Evolutionary conservation across 2,797 vertebrate species (phyloP), one percentile per base, ranked within the genome.

Genomic region (Setipinna tenuifilis): DNA sequence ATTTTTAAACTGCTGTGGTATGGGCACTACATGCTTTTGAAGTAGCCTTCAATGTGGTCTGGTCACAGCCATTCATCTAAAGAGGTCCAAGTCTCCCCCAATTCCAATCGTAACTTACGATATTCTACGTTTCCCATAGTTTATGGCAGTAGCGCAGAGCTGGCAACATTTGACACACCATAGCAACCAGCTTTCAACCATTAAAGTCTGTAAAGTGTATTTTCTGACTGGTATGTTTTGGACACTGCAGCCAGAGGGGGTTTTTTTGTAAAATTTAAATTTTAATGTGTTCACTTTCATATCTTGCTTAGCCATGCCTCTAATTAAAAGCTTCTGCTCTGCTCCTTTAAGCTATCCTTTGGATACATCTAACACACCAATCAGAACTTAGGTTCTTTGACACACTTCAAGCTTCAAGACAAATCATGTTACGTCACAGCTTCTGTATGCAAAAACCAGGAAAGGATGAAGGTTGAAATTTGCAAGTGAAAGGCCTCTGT

Each of bases 391-490:
- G 68, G 16, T 16, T 71, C 68, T 14, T 28, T 16, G 31, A 71
- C 68, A 71, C 28, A 19, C 25, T 16, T 28, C 68, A 68, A 31
- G 25, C 62, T 71, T 28, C 25, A 71, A 71, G 11, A 71, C 65
- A 71, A 71, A 71, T n/a, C 3, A 48, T 75, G 68, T 17, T 17
- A 35, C 25, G 14, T 35, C 31, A 17, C 14, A 75, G 68, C 68
- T 31, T 75, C 68, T 35, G 28, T 75, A 75, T 75, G 68, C 68
- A 75, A 75, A 75, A 75, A 75, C 17, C 16, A 17, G 25, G 25
- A 35, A 6, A 75, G 31, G 68, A 75, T 75, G 25, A 16, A 75
- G 16, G 68, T 17, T 75, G 68, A 41, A 75, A 75, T 75, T 75
- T 41, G 5, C 14, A 75, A 75, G 12, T 17, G 68, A 75, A 75